Evolutionary conservation across 2,888 invertebrate genomes (phyloP).

Genomic region (Dermolepida albohirtum): DNA sequence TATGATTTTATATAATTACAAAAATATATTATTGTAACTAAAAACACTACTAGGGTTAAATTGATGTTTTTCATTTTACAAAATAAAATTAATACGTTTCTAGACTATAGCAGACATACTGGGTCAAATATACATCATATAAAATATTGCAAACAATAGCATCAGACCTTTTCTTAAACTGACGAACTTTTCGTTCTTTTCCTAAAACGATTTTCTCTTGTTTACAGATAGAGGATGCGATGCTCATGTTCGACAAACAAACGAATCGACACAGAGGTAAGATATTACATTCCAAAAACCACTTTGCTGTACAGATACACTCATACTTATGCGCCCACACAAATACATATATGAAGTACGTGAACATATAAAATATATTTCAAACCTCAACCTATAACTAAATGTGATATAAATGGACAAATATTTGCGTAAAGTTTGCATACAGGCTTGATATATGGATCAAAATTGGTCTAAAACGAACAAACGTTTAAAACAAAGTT

Average conservation of each 20-base stretch:
- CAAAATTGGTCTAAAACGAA: no score
- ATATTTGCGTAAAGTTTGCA: neutral
- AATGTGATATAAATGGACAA: constrained; percentile 25
- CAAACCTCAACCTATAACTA: constrained; percentile 9
- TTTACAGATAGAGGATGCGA: constrained; percentile 98
- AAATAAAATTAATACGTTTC: no score
- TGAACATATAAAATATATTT: constrained; percentile 4
- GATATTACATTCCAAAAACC: constrained; percentile 58
- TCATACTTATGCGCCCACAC: neutral
- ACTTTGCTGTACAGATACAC: constrained; percentile 5
- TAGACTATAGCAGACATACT: no score
- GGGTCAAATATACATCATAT: no score
- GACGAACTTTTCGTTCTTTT: neutral
- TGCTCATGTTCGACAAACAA: constrained; percentile 99
- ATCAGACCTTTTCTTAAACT: neutral
- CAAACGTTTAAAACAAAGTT: no score
- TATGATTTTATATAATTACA: no score
- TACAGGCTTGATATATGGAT: no score
- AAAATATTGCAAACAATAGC: neutral
- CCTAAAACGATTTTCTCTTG: constrained; percentile 29
- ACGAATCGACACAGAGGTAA: constrained; percentile 99
- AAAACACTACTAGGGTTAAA: no score
- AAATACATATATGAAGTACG: neutral
- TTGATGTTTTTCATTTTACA: no score
- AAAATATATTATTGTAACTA: no score